These are phyloP conservation scores for Drosophila orena DNA, from an alignment of 1,140 invertebrate genomes.

Conservation along the genomic window DNA sequence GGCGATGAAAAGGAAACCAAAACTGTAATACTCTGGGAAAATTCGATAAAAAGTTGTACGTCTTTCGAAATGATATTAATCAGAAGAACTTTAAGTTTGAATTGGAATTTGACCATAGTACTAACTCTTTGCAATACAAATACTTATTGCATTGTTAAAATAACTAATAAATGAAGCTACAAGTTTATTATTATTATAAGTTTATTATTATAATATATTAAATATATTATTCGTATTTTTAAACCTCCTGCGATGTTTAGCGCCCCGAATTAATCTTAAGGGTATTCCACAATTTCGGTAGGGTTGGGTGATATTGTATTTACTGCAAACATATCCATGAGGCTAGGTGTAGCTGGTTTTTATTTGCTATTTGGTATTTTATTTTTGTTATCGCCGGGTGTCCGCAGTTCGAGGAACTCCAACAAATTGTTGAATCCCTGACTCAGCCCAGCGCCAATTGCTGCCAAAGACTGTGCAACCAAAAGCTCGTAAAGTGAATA, in stretches of 20 bases:
- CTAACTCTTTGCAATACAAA: no score
- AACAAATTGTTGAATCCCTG: slow-evolving; percentile 78
- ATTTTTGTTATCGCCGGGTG: slow-evolving; percentile 49
- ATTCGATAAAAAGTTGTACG: neutral
- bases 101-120: no score
- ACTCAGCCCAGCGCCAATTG: slow-evolving; percentile 67
- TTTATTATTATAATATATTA: no score
- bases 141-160: no score
- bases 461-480: slow-evolving; percentile 47
- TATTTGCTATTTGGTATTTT: no score
- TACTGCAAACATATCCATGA: slow-evolving; percentile 16
- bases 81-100: no score
- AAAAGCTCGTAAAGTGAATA: slow-evolving; percentile 41
- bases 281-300: slow-evolving; percentile 24
- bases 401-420: slow-evolving; percentile 14
- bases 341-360: slow-evolving; percentile 23
- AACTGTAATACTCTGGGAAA: slow-evolving; percentile 20
- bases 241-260: no score
- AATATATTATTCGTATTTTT: no score
- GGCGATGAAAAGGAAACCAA: slow-evolving; percentile 15
- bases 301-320: slow-evolving; percentile 16
- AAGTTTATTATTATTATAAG: no score
- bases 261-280: neutral
- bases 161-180: no score
- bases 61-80: no score